Evolutionary conservation across 2,797 vertebrate genomes (phyloP), one percentile per base, ranked within the genome.

Genomic region (Sarcoramphus papa): DNA sequence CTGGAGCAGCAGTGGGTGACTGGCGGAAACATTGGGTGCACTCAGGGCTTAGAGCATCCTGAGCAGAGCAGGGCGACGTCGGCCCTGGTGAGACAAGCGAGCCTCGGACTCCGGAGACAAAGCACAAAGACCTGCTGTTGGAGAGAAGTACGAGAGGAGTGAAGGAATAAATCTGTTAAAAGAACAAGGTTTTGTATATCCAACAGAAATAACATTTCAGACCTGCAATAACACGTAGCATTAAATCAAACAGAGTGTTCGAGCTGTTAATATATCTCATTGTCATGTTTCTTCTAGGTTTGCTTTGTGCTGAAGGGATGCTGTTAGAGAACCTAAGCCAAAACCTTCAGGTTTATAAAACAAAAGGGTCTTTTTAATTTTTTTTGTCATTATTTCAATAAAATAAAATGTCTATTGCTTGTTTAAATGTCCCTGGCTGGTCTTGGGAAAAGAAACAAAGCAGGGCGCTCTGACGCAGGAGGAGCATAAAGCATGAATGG

Each of bases 161-260:
- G 48, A 85, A 83, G 43, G 54, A 85, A 84, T 74, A 80, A 73
- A 89, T 69, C 35, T 79, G 59, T 68, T 79, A 69, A 86, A 86
- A 85, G 56, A 91, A 35, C 9, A 24, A 82, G 22, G 31, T 43
- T 94, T 95, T 93, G 79, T 94, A 70, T 95, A 94, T 75, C 40
- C 45, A 92, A 51, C 31, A 91, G 81, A 88, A 93, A 90, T 80
- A 95, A 91, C 75, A 83, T 93, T 96, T 94, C 93, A 91, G 77
- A 88, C 51, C 64, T 67, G 48, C 69, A 85, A 25, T 80, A 93
- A 94, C 64, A 85, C 43, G 48, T 6, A 67, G 21, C 20, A 40
- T 67, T 74, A 85, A 77, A 95, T 4, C 33, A 22, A 93, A 54
- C n/a, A 31, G 69, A 65, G 28, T 20, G 28, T 77, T 88, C 0